Base-by-base conservation (phyloP, 2,888 invertebrate genomes). In the Patella caerulea region DNA sequence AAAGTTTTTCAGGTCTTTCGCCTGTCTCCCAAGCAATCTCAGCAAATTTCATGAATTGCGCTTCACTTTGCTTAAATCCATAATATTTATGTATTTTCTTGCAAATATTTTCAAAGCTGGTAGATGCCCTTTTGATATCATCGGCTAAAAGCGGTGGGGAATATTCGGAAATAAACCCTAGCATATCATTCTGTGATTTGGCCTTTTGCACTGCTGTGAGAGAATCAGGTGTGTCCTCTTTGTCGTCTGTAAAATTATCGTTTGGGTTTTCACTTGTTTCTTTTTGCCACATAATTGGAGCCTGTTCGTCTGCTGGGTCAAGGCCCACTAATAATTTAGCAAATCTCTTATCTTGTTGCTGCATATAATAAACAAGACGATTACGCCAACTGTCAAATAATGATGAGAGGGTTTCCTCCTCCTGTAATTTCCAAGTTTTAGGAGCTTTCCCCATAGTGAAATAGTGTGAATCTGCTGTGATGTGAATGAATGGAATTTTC, bases 21-120 rank as follows among this genome's bases (percentile, higher is more conserved):
- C 71, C 78, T 11, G 81, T 76, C 69, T 82, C 72, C 12, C 79
- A 73, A 7, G 75, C 19, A 45, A 85, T 81, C 11, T 17, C 19
- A 2, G 77, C 59, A 72, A 81, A 80, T 45, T 84, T 79, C 7
- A 83, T 45, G 71, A 84, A 83, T 34, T 34, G 34, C 34, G 34
- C 34, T 34, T 34, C 34, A 34, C 34, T 34, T 34, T 59, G 9
- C 19, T 59, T 59, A 17, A 84, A 82, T 2, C 82, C 81, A 74
- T 74, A 83, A 72, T 83, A 83, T 14, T 76, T 69, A 2, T 81
- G 15, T 19, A 84, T 78, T 0, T 78, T 56, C 56, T 83, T 81
- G 82, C 84, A 82, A 3, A 84, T 81, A 29, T 65, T 59, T 15
- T 77, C 69, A 15, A 83, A 56, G 11, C 77, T 80, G 2, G 81